phyloP scores from a whole-genome alignment of 2,797 vertebrate genomes.

The Anguilla marmorata region DNA sequence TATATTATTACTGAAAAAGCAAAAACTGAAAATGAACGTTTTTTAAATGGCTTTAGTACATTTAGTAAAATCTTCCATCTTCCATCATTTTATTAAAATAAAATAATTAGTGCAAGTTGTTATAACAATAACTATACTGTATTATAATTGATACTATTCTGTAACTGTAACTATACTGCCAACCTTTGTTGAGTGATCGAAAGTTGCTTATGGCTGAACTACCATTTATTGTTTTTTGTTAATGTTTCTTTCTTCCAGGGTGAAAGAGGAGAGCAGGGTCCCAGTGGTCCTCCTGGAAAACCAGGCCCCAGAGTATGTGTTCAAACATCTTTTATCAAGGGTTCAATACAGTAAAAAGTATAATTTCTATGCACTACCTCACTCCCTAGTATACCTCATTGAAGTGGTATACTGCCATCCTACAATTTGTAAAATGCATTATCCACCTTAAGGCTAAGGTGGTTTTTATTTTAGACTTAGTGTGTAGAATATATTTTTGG shows the following conservation, averaged over 20 bases:
- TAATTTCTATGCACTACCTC: neutral
- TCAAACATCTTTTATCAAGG: neutral
- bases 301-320: constrained; percentile 84
- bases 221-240: constrained; percentile 13
- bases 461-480: too few species aligned
- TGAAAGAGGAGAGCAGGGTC: constrained; percentile 78
- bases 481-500: too few species aligned
- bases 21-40: neutral
- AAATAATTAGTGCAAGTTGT: neutral
- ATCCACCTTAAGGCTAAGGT: too few species aligned
- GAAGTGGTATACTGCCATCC: too few species aligned
- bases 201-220: neutral
- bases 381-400: neutral
- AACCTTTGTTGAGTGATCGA: neutral
- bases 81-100: neutral
- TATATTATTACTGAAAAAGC: too few species aligned
- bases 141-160: too few species aligned
- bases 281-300: constrained; percentile 74
- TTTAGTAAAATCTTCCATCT: too few species aligned
- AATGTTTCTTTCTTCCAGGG: constrained; percentile 69
- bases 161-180: neutral
- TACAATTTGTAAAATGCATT: too few species aligned
- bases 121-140: neutral
- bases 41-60: neutral
- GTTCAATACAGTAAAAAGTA: neutral